Conservation (phyloP, 2,888 invertebrate genomes). For the Sipha maydis region DNA sequence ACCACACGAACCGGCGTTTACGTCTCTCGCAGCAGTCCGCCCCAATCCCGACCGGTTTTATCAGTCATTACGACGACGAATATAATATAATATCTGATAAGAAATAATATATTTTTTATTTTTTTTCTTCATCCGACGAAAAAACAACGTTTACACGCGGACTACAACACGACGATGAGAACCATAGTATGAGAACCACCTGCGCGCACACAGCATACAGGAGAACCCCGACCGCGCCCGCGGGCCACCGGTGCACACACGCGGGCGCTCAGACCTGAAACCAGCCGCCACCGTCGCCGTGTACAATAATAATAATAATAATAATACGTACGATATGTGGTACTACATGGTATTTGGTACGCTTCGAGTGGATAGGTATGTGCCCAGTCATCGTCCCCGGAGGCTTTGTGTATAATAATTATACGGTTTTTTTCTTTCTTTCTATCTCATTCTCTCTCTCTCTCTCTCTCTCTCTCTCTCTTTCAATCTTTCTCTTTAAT, state of each 20-base stretch:
- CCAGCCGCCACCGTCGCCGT: constrained; percentile 52
- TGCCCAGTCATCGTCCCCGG: constrained; percentile 60
- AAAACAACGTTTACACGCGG: constrained; percentile 12
- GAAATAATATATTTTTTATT: constrained; percentile 9
- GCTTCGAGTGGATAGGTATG: constrained; percentile 61
- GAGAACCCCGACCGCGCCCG: constrained; percentile 53
- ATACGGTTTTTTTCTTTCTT: constrained; percentile 27
- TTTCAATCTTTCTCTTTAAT: not conserved
- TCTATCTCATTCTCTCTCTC: not conserved
- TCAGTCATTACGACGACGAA: constrained; percentile 17
- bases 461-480: not conserved
- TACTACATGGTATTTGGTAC: constrained; percentile 60
- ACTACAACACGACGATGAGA: not conserved
- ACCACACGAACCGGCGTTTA: constrained; percentile 24
- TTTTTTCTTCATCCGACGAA: not conserved
- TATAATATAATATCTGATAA: constrained; percentile 29
- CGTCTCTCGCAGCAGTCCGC: not conserved
- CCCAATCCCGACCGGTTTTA: constrained; percentile 37
- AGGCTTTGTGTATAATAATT: constrained; percentile 62
- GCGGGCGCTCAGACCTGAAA: constrained; percentile 25
- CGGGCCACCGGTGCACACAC: constrained; percentile 21
- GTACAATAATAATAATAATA: constrained; percentile 47
- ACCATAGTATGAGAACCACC: constrained; percentile 47
- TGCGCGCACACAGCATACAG: constrained; percentile 38
- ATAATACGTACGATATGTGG: constrained; percentile 57